These are phyloP conservation scores for Epinotia bilunana DNA, from an alignment of 2,888 invertebrate species.

Conservation along the genomic window DNA sequence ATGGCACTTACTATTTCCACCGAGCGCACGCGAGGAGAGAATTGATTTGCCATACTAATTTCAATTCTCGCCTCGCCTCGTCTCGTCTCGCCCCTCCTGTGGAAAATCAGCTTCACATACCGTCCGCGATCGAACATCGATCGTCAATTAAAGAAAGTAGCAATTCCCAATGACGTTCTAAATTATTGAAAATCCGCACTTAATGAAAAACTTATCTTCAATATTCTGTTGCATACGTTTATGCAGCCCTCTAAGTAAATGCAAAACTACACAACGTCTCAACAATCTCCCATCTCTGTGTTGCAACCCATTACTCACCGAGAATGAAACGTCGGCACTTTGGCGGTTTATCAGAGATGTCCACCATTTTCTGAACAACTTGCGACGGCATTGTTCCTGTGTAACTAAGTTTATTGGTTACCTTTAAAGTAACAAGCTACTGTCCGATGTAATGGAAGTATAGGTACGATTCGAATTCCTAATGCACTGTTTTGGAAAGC, in stretches of 20 bases:
- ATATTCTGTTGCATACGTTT: slow-evolving; percentile 3
- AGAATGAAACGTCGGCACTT: slow-evolving; percentile 25
- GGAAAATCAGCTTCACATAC: too few species aligned
- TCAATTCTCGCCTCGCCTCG: too few species aligned
- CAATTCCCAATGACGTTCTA: too few species aligned
- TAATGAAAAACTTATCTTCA: neutral
- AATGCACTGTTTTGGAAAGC: neutral
- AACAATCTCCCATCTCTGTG: slow-evolving; percentile 14
- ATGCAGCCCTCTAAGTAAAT: slow-evolving; percentile 17
- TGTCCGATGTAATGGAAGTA: too few species aligned
- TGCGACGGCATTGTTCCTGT: slow-evolving; percentile 11
- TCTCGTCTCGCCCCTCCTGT: too few species aligned
- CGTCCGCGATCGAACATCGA: too few species aligned
- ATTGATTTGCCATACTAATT: too few species aligned
- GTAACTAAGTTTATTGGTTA: slow-evolving; percentile 13
- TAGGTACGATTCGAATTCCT: neutral
- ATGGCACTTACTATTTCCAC: too few species aligned
- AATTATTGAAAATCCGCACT: too few species aligned
- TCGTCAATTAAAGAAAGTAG: too few species aligned
- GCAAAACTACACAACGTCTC: slow-evolving; percentile 21
- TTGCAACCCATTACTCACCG: slow-evolving; percentile 21
- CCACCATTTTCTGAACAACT: slow-evolving; percentile 24
- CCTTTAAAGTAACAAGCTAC: too few species aligned
- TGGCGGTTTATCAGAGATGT: slow-evolving; percentile 4
- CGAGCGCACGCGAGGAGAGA: too few species aligned